These are phyloP conservation scores for Apostichopus parvimensis DNA, from an alignment of 35 echinoderm and acorn worm genomes.

Conservation along the genomic window DNA sequence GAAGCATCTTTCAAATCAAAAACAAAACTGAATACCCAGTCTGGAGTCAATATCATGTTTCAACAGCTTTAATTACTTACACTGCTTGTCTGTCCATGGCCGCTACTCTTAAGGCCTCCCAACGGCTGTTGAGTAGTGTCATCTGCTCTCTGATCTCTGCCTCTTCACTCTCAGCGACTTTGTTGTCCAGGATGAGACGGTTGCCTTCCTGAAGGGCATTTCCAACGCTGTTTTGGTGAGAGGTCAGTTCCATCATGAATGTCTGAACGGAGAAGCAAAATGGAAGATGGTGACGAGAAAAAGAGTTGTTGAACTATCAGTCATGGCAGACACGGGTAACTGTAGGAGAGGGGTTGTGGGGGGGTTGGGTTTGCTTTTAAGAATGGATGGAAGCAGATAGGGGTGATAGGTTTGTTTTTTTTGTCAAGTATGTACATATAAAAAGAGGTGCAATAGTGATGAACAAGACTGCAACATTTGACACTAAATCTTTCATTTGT, in stretches of 20 bases:
- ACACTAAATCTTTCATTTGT: too few species aligned
- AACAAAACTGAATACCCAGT: background rate
- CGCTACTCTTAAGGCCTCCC: constrained; percentile 86
- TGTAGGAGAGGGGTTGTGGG: too few species aligned
- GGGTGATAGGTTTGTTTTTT: too few species aligned
- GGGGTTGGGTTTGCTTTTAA: too few species aligned
- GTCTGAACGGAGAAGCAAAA: constrained; percentile 37
- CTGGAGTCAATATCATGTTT: background rate
- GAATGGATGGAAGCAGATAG: too few species aligned
- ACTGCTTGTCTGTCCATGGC: constrained; percentile 94
- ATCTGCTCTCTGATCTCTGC: constrained; percentile 97
- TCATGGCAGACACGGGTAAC: too few species aligned
- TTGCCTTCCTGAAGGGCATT: constrained; percentile 96
- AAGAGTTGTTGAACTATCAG: too few species aligned
- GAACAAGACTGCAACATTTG: too few species aligned
- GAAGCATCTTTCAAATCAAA: background rate
- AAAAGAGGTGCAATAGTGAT: too few species aligned
- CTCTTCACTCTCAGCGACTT: constrained; percentile 90
- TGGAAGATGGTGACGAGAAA: background rate
- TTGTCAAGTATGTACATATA: too few species aligned
- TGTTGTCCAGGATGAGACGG: constrained; percentile 87
- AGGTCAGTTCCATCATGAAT: constrained; percentile 98
- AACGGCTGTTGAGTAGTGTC: constrained; percentile 90
- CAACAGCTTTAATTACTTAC: constrained; percentile 66
- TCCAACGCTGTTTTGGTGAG: constrained; percentile 95